A percentile compares a stretch with the other conserved stretches of the same genome.
phyloP scores from a whole-genome alignment of 2,113 vertebrate genomes.

The Oncorhynchus gorbuscha region DNA sequence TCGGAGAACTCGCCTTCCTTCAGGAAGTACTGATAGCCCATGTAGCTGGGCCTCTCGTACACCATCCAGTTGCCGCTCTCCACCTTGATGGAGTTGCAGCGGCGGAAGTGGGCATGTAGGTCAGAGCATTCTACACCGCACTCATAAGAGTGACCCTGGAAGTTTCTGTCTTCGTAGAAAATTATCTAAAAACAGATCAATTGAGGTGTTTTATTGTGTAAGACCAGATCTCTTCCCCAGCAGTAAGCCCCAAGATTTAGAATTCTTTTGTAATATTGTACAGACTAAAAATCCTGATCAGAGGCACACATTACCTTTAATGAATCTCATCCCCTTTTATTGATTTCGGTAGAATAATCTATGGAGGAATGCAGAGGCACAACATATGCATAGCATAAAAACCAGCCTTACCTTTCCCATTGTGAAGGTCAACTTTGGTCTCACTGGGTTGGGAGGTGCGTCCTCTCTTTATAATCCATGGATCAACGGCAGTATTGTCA shows the following conservation, averaged over 20 bases:
- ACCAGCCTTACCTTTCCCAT: constrained; percentile 69
- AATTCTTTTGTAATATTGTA: neutral
- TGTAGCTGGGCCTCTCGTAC: constrained; percentile 68
- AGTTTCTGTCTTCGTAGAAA: constrained; percentile 74
- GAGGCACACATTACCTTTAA: neutral
- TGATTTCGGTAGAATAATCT: constrained; percentile 12
- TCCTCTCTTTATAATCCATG: constrained; percentile 62
- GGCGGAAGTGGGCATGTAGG: constrained; percentile 70
- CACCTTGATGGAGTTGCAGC: constrained; percentile 72
- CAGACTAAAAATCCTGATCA: neutral
- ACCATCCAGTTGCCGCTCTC: constrained; percentile 72
- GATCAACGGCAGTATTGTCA: constrained; percentile 56
- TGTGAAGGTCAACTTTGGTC: constrained; percentile 47
- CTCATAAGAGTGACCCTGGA: constrained; percentile 69
- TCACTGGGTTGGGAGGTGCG: constrained; percentile 22
- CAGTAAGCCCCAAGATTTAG: neutral
- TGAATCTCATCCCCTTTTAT: constrained; percentile 6
- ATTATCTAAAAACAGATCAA: constrained; percentile 56
- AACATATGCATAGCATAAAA: constrained; percentile 23
- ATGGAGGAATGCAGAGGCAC: constrained; percentile 8
- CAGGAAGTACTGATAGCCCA: constrained; percentile 72
- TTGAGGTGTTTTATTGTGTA: constrained; percentile 9
- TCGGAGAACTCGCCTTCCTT: constrained; percentile 67
- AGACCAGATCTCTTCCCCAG: neutral
- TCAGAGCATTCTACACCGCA: constrained; percentile 62